phyloP scores from a whole-genome alignment of 2,888 invertebrate genomes.

The Sthenelais limicola region DNA sequence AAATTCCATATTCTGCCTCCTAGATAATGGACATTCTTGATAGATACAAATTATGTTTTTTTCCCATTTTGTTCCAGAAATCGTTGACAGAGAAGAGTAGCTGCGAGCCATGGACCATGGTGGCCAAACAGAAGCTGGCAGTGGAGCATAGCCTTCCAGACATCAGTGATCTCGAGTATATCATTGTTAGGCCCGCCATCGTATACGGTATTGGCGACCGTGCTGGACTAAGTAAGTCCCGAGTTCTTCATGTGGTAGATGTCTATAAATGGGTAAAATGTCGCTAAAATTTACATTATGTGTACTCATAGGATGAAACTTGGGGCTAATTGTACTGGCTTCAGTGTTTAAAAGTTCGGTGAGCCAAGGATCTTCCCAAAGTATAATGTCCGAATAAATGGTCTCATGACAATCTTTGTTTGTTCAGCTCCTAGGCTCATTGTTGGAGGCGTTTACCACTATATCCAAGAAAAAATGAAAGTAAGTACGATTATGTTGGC shows the following conservation, averaged over 20 bases:
- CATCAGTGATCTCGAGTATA: conserved; percentile 81
- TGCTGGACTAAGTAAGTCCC: conserved; percentile 82
- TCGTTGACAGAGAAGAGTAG: conserved; percentile 84
- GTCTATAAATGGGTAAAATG: not conserved
- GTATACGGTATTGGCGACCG: conserved; percentile 91
- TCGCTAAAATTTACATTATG: not conserved
- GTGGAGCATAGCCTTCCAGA: conserved; percentile 84
- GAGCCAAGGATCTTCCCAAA: not conserved
- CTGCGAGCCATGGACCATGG: conserved; percentile 87
- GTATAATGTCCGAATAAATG: too few relatives aligned
- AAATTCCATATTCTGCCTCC: too few relatives aligned
- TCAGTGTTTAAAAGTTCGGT: too few relatives aligned
- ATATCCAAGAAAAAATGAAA: conserved; percentile 91
- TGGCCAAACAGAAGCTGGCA: conserved; percentile 86
- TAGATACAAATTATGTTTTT: too few relatives aligned
- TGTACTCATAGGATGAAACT: not conserved
- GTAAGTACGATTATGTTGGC: conserved; percentile 55
- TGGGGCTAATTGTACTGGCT: not conserved
- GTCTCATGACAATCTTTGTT: too few relatives aligned
- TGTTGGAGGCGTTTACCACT: conserved; percentile 90
- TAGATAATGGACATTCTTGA: too few relatives aligned
- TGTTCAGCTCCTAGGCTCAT: conserved; percentile 85
- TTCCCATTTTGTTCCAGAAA: too few relatives aligned
- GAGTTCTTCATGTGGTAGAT: not conserved
- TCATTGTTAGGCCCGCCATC: conserved; percentile 86